These are phyloP conservation scores for Odontesthes bonariensis DNA, from an alignment of 2,113 vertebrate species.

Conservation along the genomic window DNA sequence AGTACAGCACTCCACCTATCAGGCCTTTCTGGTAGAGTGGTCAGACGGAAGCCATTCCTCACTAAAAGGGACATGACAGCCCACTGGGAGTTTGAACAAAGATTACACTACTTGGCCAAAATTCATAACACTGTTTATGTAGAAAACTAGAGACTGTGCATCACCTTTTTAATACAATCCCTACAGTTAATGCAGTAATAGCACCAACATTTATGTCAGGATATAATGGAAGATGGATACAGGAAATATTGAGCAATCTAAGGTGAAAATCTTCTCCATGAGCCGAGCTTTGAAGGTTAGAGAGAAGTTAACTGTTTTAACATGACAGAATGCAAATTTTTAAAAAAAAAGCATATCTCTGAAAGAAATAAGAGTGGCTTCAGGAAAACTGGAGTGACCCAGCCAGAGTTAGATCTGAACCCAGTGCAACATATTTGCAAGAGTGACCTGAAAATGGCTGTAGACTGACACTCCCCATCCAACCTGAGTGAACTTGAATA, in stretches of 20 bases:
- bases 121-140: background rate
- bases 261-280: no score
- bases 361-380: background rate
- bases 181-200: background rate
- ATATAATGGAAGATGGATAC: background rate
- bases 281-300: no score
- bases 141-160: background rate
- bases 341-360: background rate
- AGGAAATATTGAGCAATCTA: background rate
- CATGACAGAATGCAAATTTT: background rate
- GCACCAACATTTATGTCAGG: background rate
- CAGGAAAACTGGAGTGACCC: background rate
- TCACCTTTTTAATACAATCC: background rate
- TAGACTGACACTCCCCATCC: background rate
- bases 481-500: background rate
- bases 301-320: background rate
- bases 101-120: background rate
- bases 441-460: background rate
- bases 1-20: background rate
- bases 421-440: background rate
- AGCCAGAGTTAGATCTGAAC: background rate
- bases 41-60: constrained; percentile 6
- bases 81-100: constrained; percentile 6
- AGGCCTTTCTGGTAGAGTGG: constrained; percentile 6
- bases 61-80: background rate